Evolutionary conservation across 2,113 vertebrate genomes (phyloP), one percentile per base, ranked within the genome.

Genomic region (Galbula dea): DNA sequence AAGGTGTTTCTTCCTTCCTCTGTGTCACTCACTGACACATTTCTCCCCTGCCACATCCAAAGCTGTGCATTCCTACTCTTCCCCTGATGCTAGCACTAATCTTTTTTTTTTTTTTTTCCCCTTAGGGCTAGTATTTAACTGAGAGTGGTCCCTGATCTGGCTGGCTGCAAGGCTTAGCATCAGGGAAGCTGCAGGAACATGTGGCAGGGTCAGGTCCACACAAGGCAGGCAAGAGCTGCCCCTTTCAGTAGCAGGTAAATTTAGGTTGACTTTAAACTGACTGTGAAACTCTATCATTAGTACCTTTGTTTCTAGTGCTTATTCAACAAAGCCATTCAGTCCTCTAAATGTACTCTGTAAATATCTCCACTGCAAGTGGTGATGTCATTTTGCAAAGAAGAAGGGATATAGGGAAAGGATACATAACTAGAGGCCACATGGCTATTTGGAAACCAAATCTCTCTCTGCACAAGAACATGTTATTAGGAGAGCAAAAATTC

Each of bases 241-340:
- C 65, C 23, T 95, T 90, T 93, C 72, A 63, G 72, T 30, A 92
- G 86, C 68, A 86, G 71, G 63, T 88, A 88, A 81, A 95, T 78
- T 83, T 83, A 93, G 80, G 68, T 30, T 90, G 77, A 55, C 66
- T 86, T 94, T 71, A 74, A 90, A 66, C 49, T 48, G 55, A 34
- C 27, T 49, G 1, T 72, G 27, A 79, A 76, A 43, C 48, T 78
- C 68, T 72, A 45, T 76, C 26, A 21, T 88, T 65, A 89, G 71
- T 71, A 12, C 45, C 18, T 71, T 80, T 51, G 23, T 41, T 94
- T 82, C 39, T 75, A 78, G 82, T 66, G 32, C 61, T 89, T 58
- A 29, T 34, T 89, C 41, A 75, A 29, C n/a, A 69, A 61, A n/a
- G 54, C 15, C 29, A 21, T 79, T 85, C 24, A 63, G 34, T 89